Base-by-base conservation (phyloP, 2,888 invertebrate species). In the Heliconius ethilla region DNA sequence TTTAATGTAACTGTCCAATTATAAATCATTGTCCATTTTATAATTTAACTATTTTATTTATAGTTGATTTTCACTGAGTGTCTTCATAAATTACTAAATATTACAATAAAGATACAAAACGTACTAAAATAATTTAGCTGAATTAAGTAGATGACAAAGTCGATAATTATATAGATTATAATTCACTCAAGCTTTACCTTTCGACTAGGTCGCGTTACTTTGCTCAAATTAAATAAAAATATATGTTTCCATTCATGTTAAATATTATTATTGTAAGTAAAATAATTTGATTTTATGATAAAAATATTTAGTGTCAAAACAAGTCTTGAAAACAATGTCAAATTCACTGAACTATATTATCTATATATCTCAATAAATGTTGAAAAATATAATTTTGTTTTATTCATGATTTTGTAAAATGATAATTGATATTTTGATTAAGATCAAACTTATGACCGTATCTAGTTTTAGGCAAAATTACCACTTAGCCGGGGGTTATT, bases 361-460 rank as follows among this genome's bases (percentile, higher is more conserved):
- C 33, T 72, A 59, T 55, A 59, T 59, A 33, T 59, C 15, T 59
- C 33, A 72, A 59, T 72, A 72, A 72, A 72, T 72, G 72, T 72
- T 59, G 15, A 13, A 72, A 72, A 59, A 59, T 72, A 37, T n/a
- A 59, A 33, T 33, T 22, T n/a, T 72, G 33, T 55, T 72, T 72
- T n/a, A 33, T 27, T 72, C n/a, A n/a, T 22, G 9, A 66, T 33
- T 10, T 25, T 62, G 5, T 27, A 27, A 62, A 62, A 13, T 27
- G 13, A 27, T 62, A n/a, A n/a, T 11, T 59, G 10, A 1, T 62
- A 62, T 55, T 25, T 25, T 27, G 62, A 11, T 27, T 11, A 63
- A 27, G 13, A 27, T 63, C 27, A 25, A 63, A 27, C 62, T 11
- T 25, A 63, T 27, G 25, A 62, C 25, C 5, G 25, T 25, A 22